Base-by-base conservation (phyloP, 2,797 vertebrate species). In the Urosaurus nigricauda region DNA sequence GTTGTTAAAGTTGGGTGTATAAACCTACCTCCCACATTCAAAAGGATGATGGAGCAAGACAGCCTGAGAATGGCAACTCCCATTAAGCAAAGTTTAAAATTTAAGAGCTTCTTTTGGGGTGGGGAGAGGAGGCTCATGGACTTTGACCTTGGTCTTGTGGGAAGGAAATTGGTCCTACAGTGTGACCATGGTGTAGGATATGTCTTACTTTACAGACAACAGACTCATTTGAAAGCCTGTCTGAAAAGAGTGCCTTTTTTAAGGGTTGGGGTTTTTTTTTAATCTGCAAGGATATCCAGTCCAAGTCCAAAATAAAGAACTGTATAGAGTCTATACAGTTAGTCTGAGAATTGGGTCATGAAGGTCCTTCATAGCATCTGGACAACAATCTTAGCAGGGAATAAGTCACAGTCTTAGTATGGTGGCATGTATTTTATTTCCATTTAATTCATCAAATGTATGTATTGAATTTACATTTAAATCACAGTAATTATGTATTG, bases 1-100 rank as follows among this genome's bases (percentile, higher is more conserved):
- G 70, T 81, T 85, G 79, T 6, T 78, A 51, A 89, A 90, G 90
- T 24, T 17, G 79, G 37, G 79, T 83, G 71, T 53, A 65, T 1
- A 85, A 91, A 40, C 21, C 79, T 86, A 17, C n/a, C 89, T 87
- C 51, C 79, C 26, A 79, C 73, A 26, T 0, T 7, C 56, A 80
- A 13, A 90, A 75, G 37, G 1, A 0, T 37, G 83, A 81, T 37
- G 16, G 53, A 88, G 8, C 11, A n/a, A 5, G 26, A 80, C 29
- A 70, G 82, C 9, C 71, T 74, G 73, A 16, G 29, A 90, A 80
- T 2, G n/a, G 37, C 77, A 35, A 65, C 35, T 35, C 58, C 4
- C 0, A 0, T 29, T 83, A 43, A 17, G 26, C 71, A 14, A 81
- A 75, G 19, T 85, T 60, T 35, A 0, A 0, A 63, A 1, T 89